Evolutionary conservation across 2,888 invertebrate genomes (phyloP).

Genomic region (Omphaloscelis lunosa): DNA sequence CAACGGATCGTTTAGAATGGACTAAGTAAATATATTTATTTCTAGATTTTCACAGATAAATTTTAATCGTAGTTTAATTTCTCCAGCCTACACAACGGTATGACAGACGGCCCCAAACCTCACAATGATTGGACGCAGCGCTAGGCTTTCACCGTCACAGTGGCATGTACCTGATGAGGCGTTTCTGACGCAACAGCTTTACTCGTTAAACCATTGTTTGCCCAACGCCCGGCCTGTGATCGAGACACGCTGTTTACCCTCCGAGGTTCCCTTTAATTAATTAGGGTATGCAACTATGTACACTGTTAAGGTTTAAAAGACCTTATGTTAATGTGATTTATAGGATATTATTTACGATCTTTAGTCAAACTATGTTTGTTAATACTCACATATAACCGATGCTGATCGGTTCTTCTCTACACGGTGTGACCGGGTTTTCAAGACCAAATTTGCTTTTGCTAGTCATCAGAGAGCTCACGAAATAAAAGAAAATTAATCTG

Average conservation of each 20-base stretch:
- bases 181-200: constrained; percentile 72
- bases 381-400: no score
- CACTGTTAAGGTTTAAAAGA: constrained; percentile 17
- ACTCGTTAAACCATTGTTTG: constrained; percentile 80
- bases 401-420: no score
- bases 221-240: constrained; percentile 64
- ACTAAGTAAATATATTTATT: not conserved
- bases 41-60: not conserved
- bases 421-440: no score
- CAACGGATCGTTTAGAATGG: not conserved
- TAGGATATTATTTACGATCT: not conserved
- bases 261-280: constrained; percentile 59
- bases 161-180: constrained; percentile 78
- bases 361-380: no score
- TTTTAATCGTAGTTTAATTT: not conserved
- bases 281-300: constrained; percentile 40
- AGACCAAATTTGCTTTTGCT: no score
- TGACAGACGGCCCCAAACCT: constrained; percentile 54
- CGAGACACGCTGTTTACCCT: constrained; percentile 53
- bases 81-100: constrained; percentile 53
- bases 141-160: constrained; percentile 66
- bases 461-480: no score
- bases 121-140: constrained; percentile 75
- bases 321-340: constrained; percentile 9
- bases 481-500: no score